Conservation (phyloP, 2,113 vertebrate species). For the Hymenochirus boettgeri region DNA sequence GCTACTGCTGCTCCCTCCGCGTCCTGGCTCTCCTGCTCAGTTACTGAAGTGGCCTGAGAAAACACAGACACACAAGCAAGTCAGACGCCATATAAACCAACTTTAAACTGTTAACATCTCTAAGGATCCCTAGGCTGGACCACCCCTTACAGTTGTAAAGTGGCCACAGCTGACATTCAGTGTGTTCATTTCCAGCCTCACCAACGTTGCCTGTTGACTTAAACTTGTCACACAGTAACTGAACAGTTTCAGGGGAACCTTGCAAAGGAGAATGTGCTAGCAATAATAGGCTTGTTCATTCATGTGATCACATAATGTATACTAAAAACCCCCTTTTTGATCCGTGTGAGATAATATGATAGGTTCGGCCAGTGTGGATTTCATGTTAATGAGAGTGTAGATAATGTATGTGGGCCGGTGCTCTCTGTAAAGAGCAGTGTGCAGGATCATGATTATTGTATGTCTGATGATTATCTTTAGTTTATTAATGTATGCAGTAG, state of each 20-base stretch:
- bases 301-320: no score
- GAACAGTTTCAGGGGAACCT: slow-evolving; percentile 94
- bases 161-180: slow-evolving; percentile 97
- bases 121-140: background rate
- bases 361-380: no score
- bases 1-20: slow-evolving; percentile 92
- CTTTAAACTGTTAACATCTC: background rate
- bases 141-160: slow-evolving; percentile 80
- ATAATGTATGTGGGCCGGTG: no score
- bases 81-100: background rate
- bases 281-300: no score
- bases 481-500: no score
- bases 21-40: slow-evolving; percentile 96
- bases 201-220: slow-evolving; percentile 90
- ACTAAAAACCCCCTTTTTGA: no score
- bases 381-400: no score
- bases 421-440: no score
- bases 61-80: background rate
- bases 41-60: slow-evolving; percentile 83
- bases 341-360: no score
- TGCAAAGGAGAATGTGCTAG: background rate
- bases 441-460: no score
- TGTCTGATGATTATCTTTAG: no score
- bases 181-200: slow-evolving; percentile 97
- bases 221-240: slow-evolving; percentile 97